These are phyloP conservation scores for Oasisia sp. DNA, from an alignment of 2,888 invertebrate genomes.

Conservation along the genomic window DNA sequence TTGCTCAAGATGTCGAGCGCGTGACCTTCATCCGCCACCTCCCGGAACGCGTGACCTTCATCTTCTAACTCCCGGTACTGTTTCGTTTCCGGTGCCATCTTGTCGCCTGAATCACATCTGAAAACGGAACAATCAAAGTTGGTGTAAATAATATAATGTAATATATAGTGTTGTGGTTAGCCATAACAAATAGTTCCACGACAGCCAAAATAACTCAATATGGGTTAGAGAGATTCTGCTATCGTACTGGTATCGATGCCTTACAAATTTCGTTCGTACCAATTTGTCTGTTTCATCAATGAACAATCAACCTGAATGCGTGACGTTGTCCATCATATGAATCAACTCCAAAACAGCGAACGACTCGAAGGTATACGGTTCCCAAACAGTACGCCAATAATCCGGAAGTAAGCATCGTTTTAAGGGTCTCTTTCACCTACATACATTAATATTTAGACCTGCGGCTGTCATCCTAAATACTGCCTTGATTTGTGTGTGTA, in stretches of 20 bases:
- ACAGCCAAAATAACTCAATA: background rate
- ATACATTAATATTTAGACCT: background rate
- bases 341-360: background rate
- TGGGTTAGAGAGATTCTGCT: too few species aligned
- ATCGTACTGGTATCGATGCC: too few species aligned
- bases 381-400: background rate
- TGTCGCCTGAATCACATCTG: conserved; percentile 5
- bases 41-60: background rate
- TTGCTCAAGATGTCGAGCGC: background rate
- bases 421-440: background rate
- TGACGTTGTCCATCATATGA: too few species aligned
- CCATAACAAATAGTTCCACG: background rate
- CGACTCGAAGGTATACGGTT: background rate
- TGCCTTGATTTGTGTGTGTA: background rate
- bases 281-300: too few species aligned
- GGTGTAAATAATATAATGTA: too few species aligned
- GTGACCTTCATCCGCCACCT: background rate
- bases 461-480: background rate
- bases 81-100: background rate
- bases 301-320: too few species aligned
- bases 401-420: background rate
- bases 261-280: too few species aligned
- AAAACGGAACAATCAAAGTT: background rate
- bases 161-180: background rate
- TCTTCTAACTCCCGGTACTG: background rate